Evolutionary conservation across 2,113 vertebrate genomes (phyloP).

Genomic region (Pangasianodon gigas): DNA sequence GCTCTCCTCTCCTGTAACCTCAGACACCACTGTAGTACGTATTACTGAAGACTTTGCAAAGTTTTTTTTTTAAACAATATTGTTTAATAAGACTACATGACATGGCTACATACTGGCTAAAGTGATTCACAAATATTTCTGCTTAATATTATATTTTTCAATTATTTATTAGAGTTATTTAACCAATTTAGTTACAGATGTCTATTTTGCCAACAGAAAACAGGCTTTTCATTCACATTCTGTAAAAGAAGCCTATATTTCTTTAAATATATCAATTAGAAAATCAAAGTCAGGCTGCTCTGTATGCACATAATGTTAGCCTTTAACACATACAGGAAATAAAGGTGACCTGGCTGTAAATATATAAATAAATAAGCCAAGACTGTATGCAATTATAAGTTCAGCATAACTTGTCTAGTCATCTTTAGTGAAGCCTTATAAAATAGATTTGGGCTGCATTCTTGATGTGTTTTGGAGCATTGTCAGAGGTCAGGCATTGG

Average conservation of each 20-base stretch:
- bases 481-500: background rate
- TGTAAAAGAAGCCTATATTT: background rate
- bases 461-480: background rate
- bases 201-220: background rate
- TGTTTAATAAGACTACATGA: background rate
- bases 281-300: background rate
- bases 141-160: background rate
- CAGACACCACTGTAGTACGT: constrained; percentile 70
- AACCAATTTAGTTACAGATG: background rate
- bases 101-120: background rate
- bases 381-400: background rate
- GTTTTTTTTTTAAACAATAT: background rate
- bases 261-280: background rate
- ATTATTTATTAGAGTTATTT: background rate
- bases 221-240: background rate
- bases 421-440: background rate
- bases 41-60: background rate
- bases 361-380: background rate
- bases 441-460: background rate
- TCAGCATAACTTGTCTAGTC: background rate
- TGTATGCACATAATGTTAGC: background rate
- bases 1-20: constrained; percentile 66
- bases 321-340: too few relatives aligned
- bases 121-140: background rate
- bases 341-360: background rate